Evolutionary conservation across 1,140 invertebrate species (phyloP).

Genomic region (Littorina saxatilis): DNA sequence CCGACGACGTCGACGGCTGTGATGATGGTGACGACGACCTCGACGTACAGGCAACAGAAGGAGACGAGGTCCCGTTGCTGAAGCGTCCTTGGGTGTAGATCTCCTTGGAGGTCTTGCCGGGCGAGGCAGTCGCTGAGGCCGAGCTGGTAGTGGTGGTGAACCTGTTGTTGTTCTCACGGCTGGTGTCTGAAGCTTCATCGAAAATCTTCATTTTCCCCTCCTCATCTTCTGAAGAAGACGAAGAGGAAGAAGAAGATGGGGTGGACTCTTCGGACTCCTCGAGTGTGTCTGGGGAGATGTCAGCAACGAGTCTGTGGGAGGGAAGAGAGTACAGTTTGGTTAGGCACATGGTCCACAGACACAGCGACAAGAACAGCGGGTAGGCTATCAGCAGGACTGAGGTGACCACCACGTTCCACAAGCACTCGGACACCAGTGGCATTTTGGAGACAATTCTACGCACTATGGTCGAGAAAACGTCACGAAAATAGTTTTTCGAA

Average conservation of each 20-base stretch:
- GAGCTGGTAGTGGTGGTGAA: not conserved
- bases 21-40: not conserved
- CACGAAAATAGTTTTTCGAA: too few relatives aligned
- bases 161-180: not conserved
- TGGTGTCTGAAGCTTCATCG: not conserved
- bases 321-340: slow-evolving; percentile 5
- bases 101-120: slow-evolving; percentile 36
- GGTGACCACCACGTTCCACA: not conserved
- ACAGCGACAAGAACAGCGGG: not conserved
- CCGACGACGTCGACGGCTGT: not conserved
- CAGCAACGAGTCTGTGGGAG: slow-evolving; percentile 38
- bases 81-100: slow-evolving; percentile 46
- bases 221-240: slow-evolving; percentile 14
- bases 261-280: slow-evolving; percentile 13
- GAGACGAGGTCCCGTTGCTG: slow-evolving; percentile 18
- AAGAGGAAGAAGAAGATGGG: not conserved
- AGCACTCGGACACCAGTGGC: not conserved
- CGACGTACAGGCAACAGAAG: slow-evolving; percentile 24
- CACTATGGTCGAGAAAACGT: too few relatives aligned
- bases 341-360: not conserved
- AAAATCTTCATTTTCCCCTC: not conserved
- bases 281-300: slow-evolving; percentile 11
- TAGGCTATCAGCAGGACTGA: too few relatives aligned
- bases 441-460: too few relatives aligned
- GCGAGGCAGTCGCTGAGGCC: slow-evolving; percentile 9